Evolutionary conservation across 2,888 invertebrate genomes (phyloP).

Genomic region (Protodeltote pygarga): DNA sequence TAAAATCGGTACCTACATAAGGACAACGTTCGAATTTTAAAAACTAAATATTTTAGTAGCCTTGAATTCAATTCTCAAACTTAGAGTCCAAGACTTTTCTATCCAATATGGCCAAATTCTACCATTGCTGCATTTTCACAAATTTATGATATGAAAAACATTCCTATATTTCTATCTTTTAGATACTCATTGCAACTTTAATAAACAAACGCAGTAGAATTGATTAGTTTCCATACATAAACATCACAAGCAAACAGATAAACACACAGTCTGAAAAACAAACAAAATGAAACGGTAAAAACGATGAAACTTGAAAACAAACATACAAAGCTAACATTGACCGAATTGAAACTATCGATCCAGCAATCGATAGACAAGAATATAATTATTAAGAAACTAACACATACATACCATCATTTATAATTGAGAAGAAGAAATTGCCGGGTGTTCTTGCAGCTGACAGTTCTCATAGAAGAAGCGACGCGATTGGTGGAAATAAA

Average conservation of each 20-base stretch:
- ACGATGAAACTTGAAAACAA: constrained; percentile 44
- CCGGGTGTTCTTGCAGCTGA: constrained; percentile 66
- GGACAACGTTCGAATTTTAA: too few species aligned
- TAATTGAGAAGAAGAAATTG: constrained; percentile 72
- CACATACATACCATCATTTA: constrained; percentile 56
- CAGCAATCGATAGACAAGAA: constrained; percentile 47
- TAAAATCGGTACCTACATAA: too few species aligned
- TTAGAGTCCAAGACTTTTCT: too few species aligned
- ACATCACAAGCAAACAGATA: constrained; percentile 18
- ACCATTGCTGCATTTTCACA: too few species aligned
- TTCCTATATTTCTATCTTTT: too few species aligned
- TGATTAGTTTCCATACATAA: constrained; percentile 17
- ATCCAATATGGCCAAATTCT: too few species aligned
- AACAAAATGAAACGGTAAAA: constrained; percentile 31
- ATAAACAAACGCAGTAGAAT: constrained; percentile 12
- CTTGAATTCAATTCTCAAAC: too few species aligned
- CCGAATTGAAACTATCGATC: constrained; percentile 56
- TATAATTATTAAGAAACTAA: constrained; percentile 46
- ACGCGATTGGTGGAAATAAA: constrained; percentile 65
- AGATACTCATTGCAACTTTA: constrained; percentile 9
- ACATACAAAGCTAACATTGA: constrained; percentile 54
- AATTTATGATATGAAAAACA: too few species aligned
- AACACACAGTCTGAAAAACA: constrained; percentile 30
- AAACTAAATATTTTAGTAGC: too few species aligned
- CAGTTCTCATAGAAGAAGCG: constrained; percentile 58